A percentile compares a stretch with the other conserved stretches of the same genome.
Conservation (phyloP, 2,113 vertebrate genomes). For the Melanostigma gelatinosum region DNA sequence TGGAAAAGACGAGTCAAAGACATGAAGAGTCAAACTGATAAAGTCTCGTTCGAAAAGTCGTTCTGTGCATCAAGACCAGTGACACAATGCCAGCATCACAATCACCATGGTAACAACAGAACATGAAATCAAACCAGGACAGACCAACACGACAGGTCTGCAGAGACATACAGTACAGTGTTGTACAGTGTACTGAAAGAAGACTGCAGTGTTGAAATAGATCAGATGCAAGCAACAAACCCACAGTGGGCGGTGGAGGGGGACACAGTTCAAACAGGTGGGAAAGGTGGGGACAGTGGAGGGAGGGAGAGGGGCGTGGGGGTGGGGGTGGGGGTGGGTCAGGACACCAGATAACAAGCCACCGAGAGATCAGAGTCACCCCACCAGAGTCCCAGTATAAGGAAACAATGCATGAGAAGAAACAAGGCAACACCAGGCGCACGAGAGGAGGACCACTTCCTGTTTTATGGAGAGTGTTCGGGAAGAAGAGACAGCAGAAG, state of each 20-base stretch:
- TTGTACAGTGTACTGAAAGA: conserved; percentile 66
- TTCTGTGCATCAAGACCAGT: conserved; percentile 1
- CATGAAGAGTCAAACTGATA: neutral
- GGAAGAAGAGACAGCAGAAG: conserved; percentile 64
- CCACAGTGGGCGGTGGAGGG: conserved; percentile 75
- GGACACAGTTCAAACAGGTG: conserved; percentile 78
- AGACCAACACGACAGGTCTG: conserved; percentile 79
- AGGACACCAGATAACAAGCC: conserved; percentile 61
- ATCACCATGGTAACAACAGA: conserved; percentile 60
- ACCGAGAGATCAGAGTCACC: conserved; percentile 66
- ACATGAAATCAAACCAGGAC: conserved; percentile 79
- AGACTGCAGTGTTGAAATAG: conserved; percentile 75
- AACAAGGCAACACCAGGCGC: conserved; percentile 75
- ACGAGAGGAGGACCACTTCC: conserved; percentile 75
- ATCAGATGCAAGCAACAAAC: conserved; percentile 86
- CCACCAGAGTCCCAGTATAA: conserved; percentile 62
- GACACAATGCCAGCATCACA: conserved; percentile 43
- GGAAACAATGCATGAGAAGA: conserved; percentile 76
- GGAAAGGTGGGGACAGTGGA: conserved; percentile 45
- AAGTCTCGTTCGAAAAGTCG: conserved; percentile 1
- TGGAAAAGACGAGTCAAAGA: neutral
- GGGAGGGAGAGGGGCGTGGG: conserved; percentile 5
- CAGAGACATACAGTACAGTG: conserved; percentile 73
- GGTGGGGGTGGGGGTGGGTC: conserved; percentile 24
- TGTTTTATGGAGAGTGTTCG: conserved; percentile 63